Percentiles rank a stretch among this genome's conserved stretches.
Evolutionary conservation across 2,797 vertebrate genomes (phyloP).

Genomic region (Urosaurus nigricauda): DNA sequence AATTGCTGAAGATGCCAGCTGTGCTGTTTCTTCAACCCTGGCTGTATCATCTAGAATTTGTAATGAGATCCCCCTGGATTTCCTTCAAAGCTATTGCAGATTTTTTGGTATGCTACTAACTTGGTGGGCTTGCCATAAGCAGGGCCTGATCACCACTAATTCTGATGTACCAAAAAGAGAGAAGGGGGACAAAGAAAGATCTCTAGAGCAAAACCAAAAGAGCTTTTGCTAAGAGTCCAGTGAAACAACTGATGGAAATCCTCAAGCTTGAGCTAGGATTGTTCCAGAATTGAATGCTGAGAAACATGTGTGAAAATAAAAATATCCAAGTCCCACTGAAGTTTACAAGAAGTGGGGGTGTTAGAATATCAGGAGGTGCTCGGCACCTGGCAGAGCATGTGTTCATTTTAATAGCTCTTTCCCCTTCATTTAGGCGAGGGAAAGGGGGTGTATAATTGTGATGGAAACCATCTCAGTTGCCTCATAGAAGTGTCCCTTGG

Average conservation of each 20-base stretch:
- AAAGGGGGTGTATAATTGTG: neutral
- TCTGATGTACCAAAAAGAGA: neutral
- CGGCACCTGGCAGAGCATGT: conserved; percentile 2
- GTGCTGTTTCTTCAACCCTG: conserved; percentile 27
- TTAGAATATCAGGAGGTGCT: conserved; percentile 11
- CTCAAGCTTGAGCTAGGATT: neutral
- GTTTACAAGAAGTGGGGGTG: conserved; percentile 1
- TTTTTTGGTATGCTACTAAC: neutral
- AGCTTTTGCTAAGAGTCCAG: neutral
- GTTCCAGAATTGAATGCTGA: conserved; percentile 11
- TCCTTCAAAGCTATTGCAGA: conserved; percentile 25
- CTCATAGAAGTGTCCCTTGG: neutral
- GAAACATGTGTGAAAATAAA: conserved; percentile 19
- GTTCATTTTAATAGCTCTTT: neutral
- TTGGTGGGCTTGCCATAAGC: neutral
- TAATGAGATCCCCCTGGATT: conserved; percentile 15
- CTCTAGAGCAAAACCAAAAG: neutral
- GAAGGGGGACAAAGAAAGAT: neutral
- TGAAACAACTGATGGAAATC: neutral
- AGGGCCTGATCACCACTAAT: neutral
- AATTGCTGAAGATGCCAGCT: conserved; percentile 33
- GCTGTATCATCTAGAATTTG: neutral
- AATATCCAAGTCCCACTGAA: conserved; percentile 1
- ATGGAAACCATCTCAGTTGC: neutral
- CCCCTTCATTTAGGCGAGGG: neutral